Evolutionary conservation across 1,140 invertebrate genomes (phyloP).

Genomic region (Aphis craccivora): DNA sequence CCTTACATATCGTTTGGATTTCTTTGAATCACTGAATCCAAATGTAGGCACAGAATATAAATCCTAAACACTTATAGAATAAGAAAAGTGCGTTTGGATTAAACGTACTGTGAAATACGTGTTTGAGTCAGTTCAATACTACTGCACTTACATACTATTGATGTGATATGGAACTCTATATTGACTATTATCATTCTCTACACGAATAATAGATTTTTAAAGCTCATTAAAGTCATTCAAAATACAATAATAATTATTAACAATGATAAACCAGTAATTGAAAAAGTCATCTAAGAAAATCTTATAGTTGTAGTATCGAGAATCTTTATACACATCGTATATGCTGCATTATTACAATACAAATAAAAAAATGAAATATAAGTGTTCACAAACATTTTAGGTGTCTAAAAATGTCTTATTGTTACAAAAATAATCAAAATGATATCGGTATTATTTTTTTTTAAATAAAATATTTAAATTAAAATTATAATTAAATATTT

Average conservation of each 20-base stretch:
- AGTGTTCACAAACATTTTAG: too few species aligned
- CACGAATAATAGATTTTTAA: background rate
- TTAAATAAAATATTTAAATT: too few species aligned
- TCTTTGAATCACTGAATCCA: background rate
- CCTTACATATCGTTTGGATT: background rate
- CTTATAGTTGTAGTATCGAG: too few species aligned
- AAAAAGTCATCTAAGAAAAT: too few species aligned
- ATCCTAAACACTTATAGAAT: background rate
- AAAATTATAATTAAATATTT: too few species aligned
- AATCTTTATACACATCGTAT: too few species aligned
- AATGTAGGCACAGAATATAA: background rate
- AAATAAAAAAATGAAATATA: too few species aligned
- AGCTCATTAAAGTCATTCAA: background rate
- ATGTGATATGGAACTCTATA: background rate
- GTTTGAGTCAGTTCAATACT: background rate
- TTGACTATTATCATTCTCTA: background rate
- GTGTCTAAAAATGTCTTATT: too few species aligned
- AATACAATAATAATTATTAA: background rate
- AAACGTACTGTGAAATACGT: conserved; percentile 31
- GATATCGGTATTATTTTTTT: too few species aligned
- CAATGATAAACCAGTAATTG: background rate
- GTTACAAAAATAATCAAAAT: too few species aligned
- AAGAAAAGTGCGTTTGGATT: background rate
- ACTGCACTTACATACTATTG: background rate
- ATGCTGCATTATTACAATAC: too few species aligned